These are phyloP conservation scores for Noctua fimbriata DNA, from an alignment of 2,888 invertebrate genomes.

Conservation along the genomic window DNA sequence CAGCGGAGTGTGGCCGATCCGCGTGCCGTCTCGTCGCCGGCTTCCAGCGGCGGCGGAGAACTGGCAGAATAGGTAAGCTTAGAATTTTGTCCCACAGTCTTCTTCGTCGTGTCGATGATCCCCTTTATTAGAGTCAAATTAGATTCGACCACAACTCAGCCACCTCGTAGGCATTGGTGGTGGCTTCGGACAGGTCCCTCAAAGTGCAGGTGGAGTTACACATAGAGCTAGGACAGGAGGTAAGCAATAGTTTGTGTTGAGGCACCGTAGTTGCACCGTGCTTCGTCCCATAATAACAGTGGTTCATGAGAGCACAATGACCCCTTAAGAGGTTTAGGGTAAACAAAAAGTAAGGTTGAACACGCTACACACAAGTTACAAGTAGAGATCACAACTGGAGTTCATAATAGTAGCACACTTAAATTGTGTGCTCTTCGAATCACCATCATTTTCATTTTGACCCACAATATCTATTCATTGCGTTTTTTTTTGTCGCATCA, in stretches of 20 bases:
- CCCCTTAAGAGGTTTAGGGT: not conserved
- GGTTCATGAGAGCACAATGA: not conserved
- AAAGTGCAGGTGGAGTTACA: not conserved
- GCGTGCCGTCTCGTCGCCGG: slow-evolving; percentile 70
- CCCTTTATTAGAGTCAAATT: not conserved
- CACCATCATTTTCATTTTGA: not conserved
- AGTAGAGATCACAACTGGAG: not conserved
- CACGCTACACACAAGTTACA: not conserved
- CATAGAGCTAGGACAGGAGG: not conserved
- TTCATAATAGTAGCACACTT: not conserved
- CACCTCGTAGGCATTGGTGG: not conserved
- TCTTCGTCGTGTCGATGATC: not conserved
- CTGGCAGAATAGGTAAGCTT: slow-evolving; percentile 58
- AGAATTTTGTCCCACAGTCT: not conserved
- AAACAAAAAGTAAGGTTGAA: not conserved
- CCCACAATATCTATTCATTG: not conserved
- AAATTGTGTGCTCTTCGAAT: not conserved
- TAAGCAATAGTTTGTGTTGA: not conserved
- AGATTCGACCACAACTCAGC: not conserved
- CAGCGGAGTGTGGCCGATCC: slow-evolving; percentile 94
- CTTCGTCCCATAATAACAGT: not conserved
- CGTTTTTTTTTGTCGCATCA: not conserved
- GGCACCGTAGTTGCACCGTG: not conserved
- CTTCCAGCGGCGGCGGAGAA: slow-evolving; percentile 78
- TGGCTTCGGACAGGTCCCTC: not conserved